phyloP scores from a whole-genome alignment of 1,140 invertebrate species.

The Manduca sexta region DNA sequence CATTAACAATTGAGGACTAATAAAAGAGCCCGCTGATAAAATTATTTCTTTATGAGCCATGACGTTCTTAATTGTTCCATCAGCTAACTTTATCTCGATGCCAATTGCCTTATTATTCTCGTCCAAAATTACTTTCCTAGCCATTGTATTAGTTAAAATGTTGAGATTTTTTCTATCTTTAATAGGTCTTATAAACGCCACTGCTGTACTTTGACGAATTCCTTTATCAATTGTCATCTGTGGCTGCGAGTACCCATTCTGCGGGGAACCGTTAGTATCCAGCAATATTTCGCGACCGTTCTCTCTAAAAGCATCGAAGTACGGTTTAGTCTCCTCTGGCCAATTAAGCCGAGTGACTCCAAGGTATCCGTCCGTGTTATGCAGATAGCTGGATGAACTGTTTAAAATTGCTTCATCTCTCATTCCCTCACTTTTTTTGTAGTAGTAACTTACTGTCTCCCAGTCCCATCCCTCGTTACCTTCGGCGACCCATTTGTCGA shows the following conservation, averaged over 20 bases:
- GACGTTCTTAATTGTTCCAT: constrained; percentile 19
- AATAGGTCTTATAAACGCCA: constrained; percentile 85
- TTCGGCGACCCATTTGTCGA: constrained; percentile 86
- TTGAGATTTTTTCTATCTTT: constrained; percentile 83
- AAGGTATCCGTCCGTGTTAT: constrained; percentile 5
- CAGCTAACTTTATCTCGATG: constrained; percentile 55
- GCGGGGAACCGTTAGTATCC: constrained; percentile 6
- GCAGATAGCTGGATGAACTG: constrained; percentile 34
- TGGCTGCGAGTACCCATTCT: constrained; percentile 6
- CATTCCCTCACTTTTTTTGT: constrained; percentile 89
- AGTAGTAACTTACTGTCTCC: constrained; percentile 84
- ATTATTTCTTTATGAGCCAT: constrained; percentile 66
- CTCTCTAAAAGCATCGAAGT: constrained; percentile 82
- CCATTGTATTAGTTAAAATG: constrained; percentile 81
- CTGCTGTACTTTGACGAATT: constrained; percentile 87
- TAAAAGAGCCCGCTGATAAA: constrained; percentile 68
- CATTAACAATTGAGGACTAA: constrained; percentile 61
- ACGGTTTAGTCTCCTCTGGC: constrained; percentile 75
- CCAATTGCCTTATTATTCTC: constrained; percentile 69
- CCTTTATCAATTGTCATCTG: constrained; percentile 77
- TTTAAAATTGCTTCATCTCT: constrained; percentile 81
- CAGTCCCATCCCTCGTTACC: constrained; percentile 92
- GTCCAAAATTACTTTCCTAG: constrained; percentile 79
- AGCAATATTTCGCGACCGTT: constrained; percentile 79
- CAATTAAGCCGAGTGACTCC: constrained; percentile 6